These are phyloP conservation scores for Malachius bipustulatus DNA, from an alignment of 2,888 invertebrate species.

Conservation along the genomic window DNA sequence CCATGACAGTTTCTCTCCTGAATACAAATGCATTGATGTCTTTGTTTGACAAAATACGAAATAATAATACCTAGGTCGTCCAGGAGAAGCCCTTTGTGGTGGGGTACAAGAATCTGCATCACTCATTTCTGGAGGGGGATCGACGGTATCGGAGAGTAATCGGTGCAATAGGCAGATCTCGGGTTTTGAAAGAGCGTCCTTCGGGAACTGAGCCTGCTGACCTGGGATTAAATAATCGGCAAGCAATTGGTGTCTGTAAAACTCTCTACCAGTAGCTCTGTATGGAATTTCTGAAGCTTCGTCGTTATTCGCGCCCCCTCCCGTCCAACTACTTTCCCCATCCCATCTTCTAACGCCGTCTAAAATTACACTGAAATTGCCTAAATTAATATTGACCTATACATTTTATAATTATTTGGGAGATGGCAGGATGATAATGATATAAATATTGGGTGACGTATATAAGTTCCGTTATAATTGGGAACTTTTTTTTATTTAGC, in stretches of 20 bases:
- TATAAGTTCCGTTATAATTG: no score
- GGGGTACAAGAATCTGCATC: slow-evolving; percentile 40
- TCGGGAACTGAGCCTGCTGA: slow-evolving; percentile 27
- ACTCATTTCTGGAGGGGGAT: slow-evolving; percentile 47
- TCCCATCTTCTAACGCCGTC: slow-evolving; percentile 48
- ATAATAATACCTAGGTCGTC: slow-evolving; percentile 2
- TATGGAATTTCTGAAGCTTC: slow-evolving; percentile 46
- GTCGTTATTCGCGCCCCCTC: slow-evolving; percentile 32
- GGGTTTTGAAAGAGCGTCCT: slow-evolving; percentile 32
- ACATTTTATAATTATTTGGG: no score
- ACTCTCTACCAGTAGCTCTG: slow-evolving; percentile 46
- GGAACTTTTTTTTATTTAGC: no score
- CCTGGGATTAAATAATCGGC: slow-evolving; percentile 48
- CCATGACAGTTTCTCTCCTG: no score
- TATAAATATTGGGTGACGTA: no score
- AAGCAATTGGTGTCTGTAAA: slow-evolving; percentile 46
- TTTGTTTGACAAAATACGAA: slow-evolving; percentile 2
- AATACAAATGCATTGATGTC: no score
- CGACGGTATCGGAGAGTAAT: slow-evolving; percentile 47
- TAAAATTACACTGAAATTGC: slow-evolving; percentile 41
- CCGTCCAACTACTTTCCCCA: slow-evolving; percentile 29
- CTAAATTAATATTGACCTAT: no score
- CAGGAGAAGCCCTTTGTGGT: not conserved
- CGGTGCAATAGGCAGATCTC: slow-evolving; percentile 44
- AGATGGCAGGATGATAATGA: no score